A percentile compares a stretch with the other conserved stretches of the same genome.
phyloP scores from a whole-genome alignment of 1,140 invertebrate genomes.

The Achroia grisella region DNA sequence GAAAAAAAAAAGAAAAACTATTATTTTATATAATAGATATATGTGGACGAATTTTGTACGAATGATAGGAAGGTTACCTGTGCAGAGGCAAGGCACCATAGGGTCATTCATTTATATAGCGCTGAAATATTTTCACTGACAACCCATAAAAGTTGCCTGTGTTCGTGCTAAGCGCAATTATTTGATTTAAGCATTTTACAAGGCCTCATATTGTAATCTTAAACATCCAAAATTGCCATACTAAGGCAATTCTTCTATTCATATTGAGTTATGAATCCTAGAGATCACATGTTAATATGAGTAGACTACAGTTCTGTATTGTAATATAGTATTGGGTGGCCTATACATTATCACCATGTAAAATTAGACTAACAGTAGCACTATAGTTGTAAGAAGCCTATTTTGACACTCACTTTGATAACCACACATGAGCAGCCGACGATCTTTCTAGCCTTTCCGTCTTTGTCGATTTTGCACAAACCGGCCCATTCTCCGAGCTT shows the following conservation, averaged over 20 bases:
- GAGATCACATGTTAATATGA: too few relatives aligned
- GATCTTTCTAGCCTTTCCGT: constrained; percentile 98
- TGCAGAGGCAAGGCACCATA: constrained; percentile 53
- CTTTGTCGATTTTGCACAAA: constrained; percentile 99
- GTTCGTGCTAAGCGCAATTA: constrained; percentile 57
- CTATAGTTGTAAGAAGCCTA: too few relatives aligned
- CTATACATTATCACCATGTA: too few relatives aligned
- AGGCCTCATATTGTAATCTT: too few relatives aligned
- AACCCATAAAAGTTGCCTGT: constrained; percentile 23
- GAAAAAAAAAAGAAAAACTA: too few relatives aligned
- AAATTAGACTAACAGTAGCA: too few relatives aligned
- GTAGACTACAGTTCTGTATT: too few relatives aligned
- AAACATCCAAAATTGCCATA: too few relatives aligned
- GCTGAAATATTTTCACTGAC: constrained; percentile 32
- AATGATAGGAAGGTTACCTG: constrained; percentile 60
- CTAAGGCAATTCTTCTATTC: too few relatives aligned
- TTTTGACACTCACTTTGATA: constrained; percentile 83
- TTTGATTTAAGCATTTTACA: not conserved
- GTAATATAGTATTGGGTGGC: too few relatives aligned
- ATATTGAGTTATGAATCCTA: too few relatives aligned
- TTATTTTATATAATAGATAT: too few relatives aligned
- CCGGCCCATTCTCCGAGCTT: constrained; percentile 99
- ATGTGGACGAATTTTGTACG: constrained; percentile 36
- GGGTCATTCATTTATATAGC: constrained; percentile 52
- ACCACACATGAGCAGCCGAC: constrained; percentile 99